These are phyloP conservation scores for rat (Rattus norvegicus) DNA, from an alignment of 2,113 vertebrate species.

Conservation along the genomic window GRCr8 NC_086021.1:164110501-164111000, in stretches of 20 bases:
- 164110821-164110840: constrained; percentile 65
- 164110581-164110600: constrained; percentile 14
- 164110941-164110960: constrained; percentile 19
- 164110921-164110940: background rate
- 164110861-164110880: background rate
- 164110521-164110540: background rate
- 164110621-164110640: background rate
- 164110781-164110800: constrained; percentile 80
- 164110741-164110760: constrained; percentile 81
- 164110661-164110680: constrained; percentile 4
- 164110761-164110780: constrained; percentile 79
- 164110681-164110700: constrained; percentile 12
- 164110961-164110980: constrained; percentile 45
- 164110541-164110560: constrained; percentile 4
- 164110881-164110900: constrained; percentile 41
- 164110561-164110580: background rate
- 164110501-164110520: background rate
- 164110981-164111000: background rate
- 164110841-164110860: constrained; percentile 35
- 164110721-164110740: constrained; percentile 66
- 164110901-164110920: constrained; percentile 26
- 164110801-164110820: constrained; percentile 67
- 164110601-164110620: background rate
- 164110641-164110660: background rate
- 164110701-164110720: constrained; percentile 58